Conservation (phyloP, 2,113 vertebrate genomes). For the Neodon shergylaensis region DNA sequence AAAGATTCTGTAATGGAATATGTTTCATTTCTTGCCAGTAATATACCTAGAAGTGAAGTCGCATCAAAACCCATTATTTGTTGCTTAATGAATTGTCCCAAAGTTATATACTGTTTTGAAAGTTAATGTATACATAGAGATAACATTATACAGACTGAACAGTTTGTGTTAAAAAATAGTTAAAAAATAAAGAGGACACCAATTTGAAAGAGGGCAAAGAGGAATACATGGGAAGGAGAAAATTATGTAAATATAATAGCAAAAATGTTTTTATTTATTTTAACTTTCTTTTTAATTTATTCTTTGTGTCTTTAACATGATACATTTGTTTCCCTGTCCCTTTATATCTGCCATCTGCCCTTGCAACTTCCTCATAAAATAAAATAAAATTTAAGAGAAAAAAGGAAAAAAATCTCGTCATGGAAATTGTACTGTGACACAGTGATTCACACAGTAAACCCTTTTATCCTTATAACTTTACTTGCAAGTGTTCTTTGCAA, state of each 20-base stretch:
- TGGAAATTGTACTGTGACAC: neutral
- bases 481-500: neutral
- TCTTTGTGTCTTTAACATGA: neutral
- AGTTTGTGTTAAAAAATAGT: neutral
- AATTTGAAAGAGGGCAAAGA: neutral
- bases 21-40: neutral
- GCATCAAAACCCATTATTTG: neutral
- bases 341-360: neutral
- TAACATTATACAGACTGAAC: neutral
- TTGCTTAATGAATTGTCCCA: neutral
- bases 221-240: neutral
- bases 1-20: neutral
- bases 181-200: neutral
- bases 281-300: neutral
- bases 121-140: neutral
- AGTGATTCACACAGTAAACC: neutral
- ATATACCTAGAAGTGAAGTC: neutral
- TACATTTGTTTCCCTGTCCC: neutral
- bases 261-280: neutral
- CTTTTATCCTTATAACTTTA: neutral
- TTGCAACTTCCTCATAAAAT: neutral
- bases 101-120: neutral
- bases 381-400: neutral
- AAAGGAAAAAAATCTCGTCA: neutral
- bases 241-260: neutral